Evolutionary conservation across 2,797 vertebrate genomes (phyloP), one percentile per base, ranked within the genome.

Genomic region (Prionace glauca): DNA sequence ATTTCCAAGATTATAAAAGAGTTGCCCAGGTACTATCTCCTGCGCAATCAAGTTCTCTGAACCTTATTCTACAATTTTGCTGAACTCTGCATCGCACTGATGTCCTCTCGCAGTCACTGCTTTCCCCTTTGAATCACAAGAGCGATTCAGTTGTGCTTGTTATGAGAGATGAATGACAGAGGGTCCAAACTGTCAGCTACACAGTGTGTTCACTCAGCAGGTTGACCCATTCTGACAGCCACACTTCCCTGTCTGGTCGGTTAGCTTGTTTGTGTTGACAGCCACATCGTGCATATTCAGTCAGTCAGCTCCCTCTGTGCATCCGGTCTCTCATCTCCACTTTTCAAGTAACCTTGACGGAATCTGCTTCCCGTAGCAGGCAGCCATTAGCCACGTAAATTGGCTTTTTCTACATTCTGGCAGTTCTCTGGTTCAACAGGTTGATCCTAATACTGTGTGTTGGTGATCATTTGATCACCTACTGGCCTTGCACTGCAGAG

Each of bases 201-300:
- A 91, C 5, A 60, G 56, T 12, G 32, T 91, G 26, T n/a, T 88
- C n/a, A 14, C 88, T 62, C 88, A 65, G 88, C 65, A 32, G 65
- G 60, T 29, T 91, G 60, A 62, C 88, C 88, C 56, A 65, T 91
- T 14, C 88, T 91, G 88, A n/a, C 88, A 91, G 56, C 88, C 32
- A 65, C 88, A 91, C 60, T 4, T 91, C 88, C 60, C 29, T 65
- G 88, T 91, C 88, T 91, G 32, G 32, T n/a, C 88, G 65, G 88
- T 91, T 65, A 91, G 12, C 32, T 65, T 91, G 60, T 65, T 62
- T 32, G 11, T n/a, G 88, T 91, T 91, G 88, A 91, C 88, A 91
- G 88, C 56, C 60, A 32, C 88, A n/a, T n/a, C 14, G 65, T 60
- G 60, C 62, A 29, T 65, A 32, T 62, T 62, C 60, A 65, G 26